phyloP scores from a whole-genome alignment of 2,113 vertebrate species.

The Cyanoramphus novaezelandiae region DNA sequence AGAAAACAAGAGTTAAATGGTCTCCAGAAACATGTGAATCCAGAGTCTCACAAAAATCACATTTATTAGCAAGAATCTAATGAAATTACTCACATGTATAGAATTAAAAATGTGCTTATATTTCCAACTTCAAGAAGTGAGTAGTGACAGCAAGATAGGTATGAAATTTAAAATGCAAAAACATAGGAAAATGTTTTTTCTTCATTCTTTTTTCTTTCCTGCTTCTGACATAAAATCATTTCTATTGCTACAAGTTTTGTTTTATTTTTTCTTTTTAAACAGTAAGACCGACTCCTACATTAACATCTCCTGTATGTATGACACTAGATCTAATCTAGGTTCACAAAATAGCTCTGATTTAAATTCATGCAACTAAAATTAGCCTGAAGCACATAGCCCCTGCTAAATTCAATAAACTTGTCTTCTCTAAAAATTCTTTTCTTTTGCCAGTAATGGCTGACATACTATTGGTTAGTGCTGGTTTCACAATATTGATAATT shows the following conservation, averaged over 20 bases:
- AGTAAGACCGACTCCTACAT: fast-evolving
- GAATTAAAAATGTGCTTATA: background rate
- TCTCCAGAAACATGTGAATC: background rate
- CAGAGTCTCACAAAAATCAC: background rate
- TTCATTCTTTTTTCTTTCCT: background rate
- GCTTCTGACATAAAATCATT: background rate
- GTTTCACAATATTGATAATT: background rate
- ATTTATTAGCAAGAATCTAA: background rate
- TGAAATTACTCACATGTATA: background rate
- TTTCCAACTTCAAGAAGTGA: background rate
- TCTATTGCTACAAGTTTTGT: background rate
- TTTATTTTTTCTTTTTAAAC: background rate
- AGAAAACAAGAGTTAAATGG: background rate
- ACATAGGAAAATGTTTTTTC: background rate
- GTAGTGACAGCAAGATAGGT: background rate
- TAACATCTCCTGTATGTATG: background rate
- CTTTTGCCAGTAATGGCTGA: background rate
- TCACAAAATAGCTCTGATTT: background rate
- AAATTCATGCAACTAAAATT: background rate
- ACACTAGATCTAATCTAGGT: background rate
- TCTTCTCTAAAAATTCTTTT: background rate
- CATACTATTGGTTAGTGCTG: background rate
- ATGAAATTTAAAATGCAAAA: background rate
- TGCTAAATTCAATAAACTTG: background rate
- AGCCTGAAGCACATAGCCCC: background rate